phyloP scores from a whole-genome alignment of 1,140 invertebrate species.

The Marisa cornuarietis region DNA sequence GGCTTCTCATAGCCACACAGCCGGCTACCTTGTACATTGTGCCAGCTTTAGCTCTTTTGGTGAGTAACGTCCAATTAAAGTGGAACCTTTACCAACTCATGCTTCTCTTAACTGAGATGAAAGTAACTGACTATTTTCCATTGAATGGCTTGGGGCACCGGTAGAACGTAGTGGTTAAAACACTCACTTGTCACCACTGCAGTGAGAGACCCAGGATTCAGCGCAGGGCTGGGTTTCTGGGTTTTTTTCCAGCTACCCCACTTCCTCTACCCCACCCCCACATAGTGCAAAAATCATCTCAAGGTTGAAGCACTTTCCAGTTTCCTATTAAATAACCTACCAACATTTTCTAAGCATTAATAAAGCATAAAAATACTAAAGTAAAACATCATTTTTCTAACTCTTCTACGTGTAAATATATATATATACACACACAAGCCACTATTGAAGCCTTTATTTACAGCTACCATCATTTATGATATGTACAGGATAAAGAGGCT shows the following conservation, averaged over 20 bases:
- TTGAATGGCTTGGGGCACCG: too few species aligned
- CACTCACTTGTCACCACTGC: too few species aligned
- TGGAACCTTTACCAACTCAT: too few species aligned
- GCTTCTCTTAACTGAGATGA: too few species aligned
- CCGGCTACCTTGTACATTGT: slow-evolving; percentile 74
- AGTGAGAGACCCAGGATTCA: too few species aligned
- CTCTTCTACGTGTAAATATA: too few species aligned
- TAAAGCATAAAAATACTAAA: not conserved
- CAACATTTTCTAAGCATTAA: not conserved
- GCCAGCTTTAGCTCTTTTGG: slow-evolving; percentile 71
- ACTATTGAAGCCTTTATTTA: not conserved
- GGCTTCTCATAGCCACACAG: slow-evolving; percentile 74
- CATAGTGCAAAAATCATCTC: too few species aligned
- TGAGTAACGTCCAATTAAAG: slow-evolving; percentile 30
- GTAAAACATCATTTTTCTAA: not conserved
- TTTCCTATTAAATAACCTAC: not conserved
- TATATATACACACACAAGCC: not conserved
- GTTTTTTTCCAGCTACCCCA: too few species aligned
- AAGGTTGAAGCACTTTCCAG: not conserved
- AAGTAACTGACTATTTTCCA: too few species aligned
- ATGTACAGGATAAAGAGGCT: slow-evolving; percentile 66
- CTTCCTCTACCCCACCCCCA: too few species aligned
- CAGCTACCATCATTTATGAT: not conserved
- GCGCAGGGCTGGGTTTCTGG: too few species aligned
- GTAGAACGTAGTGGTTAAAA: too few species aligned